phyloP scores from a whole-genome alignment of 2,113 vertebrate species.

The Takifugu flavidus region DNA sequence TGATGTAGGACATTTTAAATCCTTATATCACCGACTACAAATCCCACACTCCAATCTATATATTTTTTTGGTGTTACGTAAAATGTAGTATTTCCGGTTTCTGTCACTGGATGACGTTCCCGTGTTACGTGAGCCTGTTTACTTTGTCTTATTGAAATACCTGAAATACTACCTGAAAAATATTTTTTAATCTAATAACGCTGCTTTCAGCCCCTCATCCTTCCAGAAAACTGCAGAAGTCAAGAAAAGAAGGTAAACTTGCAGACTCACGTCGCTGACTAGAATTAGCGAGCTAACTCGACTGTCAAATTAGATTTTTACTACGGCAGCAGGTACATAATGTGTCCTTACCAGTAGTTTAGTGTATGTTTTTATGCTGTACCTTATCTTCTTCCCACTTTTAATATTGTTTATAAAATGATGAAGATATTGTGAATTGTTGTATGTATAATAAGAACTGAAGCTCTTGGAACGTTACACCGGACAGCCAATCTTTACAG shows the following conservation, averaged over 20 bases:
- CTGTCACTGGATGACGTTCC: constrained; percentile 23
- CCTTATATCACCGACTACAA: constrained; percentile 11
- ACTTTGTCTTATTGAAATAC: constrained; percentile 3
- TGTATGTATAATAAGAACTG: no score
- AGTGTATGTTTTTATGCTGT: neutral
- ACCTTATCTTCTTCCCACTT: neutral
- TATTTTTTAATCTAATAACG: neutral
- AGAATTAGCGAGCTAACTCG: no score
- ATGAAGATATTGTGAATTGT: no score
- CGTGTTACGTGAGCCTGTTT: constrained; percentile 1
- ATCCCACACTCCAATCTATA: constrained; percentile 20
- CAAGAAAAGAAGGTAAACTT: constrained; percentile 23
- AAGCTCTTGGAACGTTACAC: no score
- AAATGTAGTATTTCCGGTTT: constrained; percentile 41
- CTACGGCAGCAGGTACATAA: neutral
- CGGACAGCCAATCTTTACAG: no score
- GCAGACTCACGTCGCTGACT: neutral
- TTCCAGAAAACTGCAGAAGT: no score
- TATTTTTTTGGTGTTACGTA: constrained; percentile 19
- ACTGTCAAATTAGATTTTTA: neutral
- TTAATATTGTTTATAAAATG: no score
- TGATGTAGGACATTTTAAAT: no score
- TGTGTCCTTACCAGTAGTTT: neutral
- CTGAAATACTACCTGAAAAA: neutral
- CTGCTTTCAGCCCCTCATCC: neutral